phyloP scores from a whole-genome alignment of 2,888 invertebrate genomes.

The Tenodera sinensis region DNA sequence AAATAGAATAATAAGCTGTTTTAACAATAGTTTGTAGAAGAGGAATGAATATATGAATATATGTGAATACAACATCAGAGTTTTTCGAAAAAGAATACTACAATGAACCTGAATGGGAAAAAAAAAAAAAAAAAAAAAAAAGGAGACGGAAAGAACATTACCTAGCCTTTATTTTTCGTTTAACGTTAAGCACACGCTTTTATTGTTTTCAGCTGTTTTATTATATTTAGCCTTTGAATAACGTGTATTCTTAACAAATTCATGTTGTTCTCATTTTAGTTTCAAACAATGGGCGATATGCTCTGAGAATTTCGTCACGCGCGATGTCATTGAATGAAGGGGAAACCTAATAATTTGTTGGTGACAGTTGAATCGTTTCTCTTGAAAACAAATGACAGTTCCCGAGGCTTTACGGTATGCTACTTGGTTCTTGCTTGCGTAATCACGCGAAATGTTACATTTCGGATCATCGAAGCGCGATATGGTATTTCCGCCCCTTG shows the following conservation, averaged over 20 bases:
- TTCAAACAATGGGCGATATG: not conserved
- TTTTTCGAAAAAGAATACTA: no score
- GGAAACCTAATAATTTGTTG: not conserved
- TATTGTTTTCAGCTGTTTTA: no score
- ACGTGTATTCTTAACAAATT: not conserved
- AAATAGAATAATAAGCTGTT: no score
- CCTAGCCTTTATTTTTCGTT: no score
- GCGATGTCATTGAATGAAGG: not conserved
- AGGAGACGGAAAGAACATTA: no score
- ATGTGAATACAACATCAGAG: no score
- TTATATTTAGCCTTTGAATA: not conserved
- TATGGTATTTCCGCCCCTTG: not conserved
- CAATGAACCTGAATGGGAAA: no score
- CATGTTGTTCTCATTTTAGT: no score
- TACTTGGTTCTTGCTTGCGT: not conserved
- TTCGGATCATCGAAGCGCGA: not conserved
- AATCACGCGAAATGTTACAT: not conserved
- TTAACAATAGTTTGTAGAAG: no score
- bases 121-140: no score
- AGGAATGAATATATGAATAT: no score
- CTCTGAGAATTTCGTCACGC: not conserved
- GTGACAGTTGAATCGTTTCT: not conserved
- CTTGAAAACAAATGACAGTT: not conserved
- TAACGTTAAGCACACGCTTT: no score
- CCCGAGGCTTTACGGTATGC: not conserved